Percentiles rank a stretch among this genome's conserved stretches.
These are phyloP conservation scores for Porites lutea DNA, from an alignment of 64 coral and sea anemone species.

Conservation along the genomic window DNA sequence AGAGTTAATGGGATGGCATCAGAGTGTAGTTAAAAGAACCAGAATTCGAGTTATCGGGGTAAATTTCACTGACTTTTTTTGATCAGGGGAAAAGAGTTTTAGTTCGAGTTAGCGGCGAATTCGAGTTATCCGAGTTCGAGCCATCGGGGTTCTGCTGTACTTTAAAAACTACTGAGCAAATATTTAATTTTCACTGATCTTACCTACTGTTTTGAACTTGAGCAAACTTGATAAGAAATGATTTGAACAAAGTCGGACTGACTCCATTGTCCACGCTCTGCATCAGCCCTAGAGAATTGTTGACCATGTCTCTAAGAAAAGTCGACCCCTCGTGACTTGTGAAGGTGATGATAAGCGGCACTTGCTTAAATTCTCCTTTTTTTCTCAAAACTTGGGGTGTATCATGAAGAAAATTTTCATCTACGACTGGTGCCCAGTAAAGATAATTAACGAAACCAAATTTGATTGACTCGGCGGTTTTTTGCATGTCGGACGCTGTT, in stretches of 20 bases:
- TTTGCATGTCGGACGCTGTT: not conserved
- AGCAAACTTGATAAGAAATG: not conserved
- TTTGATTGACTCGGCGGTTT: not conserved
- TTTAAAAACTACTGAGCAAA: too few species aligned
- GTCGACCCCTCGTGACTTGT: slow-evolving; percentile 56
- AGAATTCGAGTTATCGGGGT: too few species aligned
- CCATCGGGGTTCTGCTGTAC: too few species aligned
- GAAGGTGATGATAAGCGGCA: slow-evolving; percentile 54
- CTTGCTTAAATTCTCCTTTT: slow-evolving; percentile 25
- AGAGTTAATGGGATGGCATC: too few species aligned
- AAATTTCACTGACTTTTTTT: too few species aligned
- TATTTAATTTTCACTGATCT: too few species aligned
- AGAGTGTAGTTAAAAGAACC: too few species aligned
- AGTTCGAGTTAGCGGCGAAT: too few species aligned
- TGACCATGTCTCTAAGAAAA: not conserved
- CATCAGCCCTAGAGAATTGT: not conserved
- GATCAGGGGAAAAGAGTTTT: too few species aligned
- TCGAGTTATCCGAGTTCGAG: too few species aligned
- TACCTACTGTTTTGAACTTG: not conserved
- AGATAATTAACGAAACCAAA: not conserved
- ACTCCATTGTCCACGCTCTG: not conserved
- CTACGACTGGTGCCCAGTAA: slow-evolving; percentile 66
- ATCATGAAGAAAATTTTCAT: slow-evolving; percentile 61
- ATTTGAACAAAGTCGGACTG: not conserved
- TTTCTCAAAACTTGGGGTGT: slow-evolving; percentile 58